Base-by-base conservation (phyloP, 2,113 vertebrate genomes). In the Callorhinus ursinus region DNA sequence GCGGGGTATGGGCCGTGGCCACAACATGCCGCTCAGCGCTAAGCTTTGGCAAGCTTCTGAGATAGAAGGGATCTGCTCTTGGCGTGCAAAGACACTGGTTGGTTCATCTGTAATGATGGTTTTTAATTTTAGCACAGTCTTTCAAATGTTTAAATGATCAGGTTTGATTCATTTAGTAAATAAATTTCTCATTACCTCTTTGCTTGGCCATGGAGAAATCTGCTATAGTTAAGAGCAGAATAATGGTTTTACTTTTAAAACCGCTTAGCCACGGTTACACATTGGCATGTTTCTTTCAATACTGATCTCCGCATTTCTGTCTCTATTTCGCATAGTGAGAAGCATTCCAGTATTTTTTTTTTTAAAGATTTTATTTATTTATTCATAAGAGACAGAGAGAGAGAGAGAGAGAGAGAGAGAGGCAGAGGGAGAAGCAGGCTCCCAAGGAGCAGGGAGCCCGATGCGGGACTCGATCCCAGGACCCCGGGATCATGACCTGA, bases 91-190 rank as follows among this genome's bases (percentile, higher is more conserved):
- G n/a, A 63, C 12, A 71, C 67, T 89, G 53, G 15, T n/a, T 82
- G 31, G 10, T 53, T 95, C n/a, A 86, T 86, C 51, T 51, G n/a
- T 57, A 86, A 61, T 74, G 53, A 89, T 31, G 0, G 0, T 65
- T 72, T 71, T 84, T 53, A 77, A 86, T 61, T 93, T 59, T 2
- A 76, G 49, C 77, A 86, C 19, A 19, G 71, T 9, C 42, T 76
- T 86, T 61, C 46, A 69, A 42, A 13, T 61, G 85, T 90, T 72
- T 65, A 92, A 87, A 95, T 81, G 80, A 86, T 95, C n/a, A 28
- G 39, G 77, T 93, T 88, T 69, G 18, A 81, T 84, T 92, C 69
- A 81, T 91, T 84, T 77, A 93, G 67, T 67, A 59, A 57, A 46
- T 67, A 21, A 31, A 55, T 81, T 49, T 28, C 53, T 69, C 57